A percentile compares a stretch with the other conserved stretches of the same genome.
Conservation (phyloP, 2,113 vertebrate genomes). For the Myotis yumanensis region DNA sequence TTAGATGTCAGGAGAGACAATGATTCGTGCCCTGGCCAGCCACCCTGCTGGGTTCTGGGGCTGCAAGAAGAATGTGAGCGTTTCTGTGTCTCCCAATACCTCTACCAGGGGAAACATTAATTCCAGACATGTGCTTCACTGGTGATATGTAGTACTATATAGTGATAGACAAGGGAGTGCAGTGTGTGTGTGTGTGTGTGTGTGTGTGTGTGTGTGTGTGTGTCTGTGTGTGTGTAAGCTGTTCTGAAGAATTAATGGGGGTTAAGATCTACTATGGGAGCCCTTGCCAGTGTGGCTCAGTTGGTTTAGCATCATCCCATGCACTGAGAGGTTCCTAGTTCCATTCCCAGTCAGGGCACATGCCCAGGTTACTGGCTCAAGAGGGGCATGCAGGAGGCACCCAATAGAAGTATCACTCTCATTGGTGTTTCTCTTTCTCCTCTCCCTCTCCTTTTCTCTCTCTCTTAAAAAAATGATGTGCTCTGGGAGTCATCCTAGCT, state of each 20-base stretch:
- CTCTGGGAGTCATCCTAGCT: not conserved
- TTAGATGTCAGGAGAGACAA: not conserved
- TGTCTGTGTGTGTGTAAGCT: not conserved
- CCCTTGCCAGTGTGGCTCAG: no score
- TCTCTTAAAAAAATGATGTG: not conserved
- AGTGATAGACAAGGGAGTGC: not conserved
- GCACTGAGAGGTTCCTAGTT: no score
- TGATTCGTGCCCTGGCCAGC: not conserved
- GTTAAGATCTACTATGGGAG: not conserved
- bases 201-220: not conserved
- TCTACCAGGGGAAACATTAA: not conserved
- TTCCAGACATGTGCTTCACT: not conserved
- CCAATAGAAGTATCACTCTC: no score
- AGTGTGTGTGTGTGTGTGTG: not conserved
- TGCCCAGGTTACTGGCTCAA: no score
- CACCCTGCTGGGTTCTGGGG: no score
- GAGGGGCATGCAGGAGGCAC: no score
- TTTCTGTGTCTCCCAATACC: not conserved
- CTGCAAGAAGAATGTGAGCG: not conserved
- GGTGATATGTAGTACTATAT: not conserved
- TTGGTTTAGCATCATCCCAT: no score
- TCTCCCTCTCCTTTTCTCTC: no score
- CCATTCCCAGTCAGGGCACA: no score
- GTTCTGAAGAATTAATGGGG: not conserved
- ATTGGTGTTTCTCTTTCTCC: no score